Evolutionary conservation across 64 coral and sea anemone species (phyloP).

Genomic region (Porites lutea): DNA sequence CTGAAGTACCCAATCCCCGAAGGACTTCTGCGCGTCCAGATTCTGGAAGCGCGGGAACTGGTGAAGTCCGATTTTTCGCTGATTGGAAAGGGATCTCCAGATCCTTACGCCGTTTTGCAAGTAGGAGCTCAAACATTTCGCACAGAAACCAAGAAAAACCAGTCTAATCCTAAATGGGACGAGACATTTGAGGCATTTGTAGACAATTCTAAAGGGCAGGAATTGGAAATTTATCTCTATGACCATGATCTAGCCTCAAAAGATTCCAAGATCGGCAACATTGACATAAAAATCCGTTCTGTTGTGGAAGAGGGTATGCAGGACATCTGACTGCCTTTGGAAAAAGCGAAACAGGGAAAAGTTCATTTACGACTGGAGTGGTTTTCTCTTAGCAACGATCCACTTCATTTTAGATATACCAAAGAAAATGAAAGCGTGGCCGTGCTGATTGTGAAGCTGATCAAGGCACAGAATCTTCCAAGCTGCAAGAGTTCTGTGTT

Average conservation of each 20-base stretch:
- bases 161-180: conserved; percentile 85
- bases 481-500: conserved; percentile 17
- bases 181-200: conserved; percentile 95
- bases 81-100: conserved; percentile 75
- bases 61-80: conserved; percentile 74
- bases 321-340: conserved; percentile 85
- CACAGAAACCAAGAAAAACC: conserved; percentile 79
- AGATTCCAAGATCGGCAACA: conserved; percentile 81
- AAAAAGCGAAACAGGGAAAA: conserved; percentile 81
- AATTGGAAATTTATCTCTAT: conserved; percentile 67
- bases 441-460: conserved; percentile 84
- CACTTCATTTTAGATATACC: conserved; percentile 59
- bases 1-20: conserved; percentile 92
- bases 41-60: conserved; percentile 91
- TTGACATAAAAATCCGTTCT: conserved; percentile 77
- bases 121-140: conserved; percentile 96
- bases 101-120: conserved; percentile 85
- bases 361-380: conserved; percentile 87
- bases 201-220: conserved; percentile 94
- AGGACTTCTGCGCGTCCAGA: conserved; percentile 78
- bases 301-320: conserved; percentile 61
- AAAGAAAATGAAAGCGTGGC: conserved; percentile 60
- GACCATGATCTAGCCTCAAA: conserved; percentile 82
- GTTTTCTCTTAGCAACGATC: conserved; percentile 68
- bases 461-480: conserved; percentile 77